Base-by-base conservation (phyloP, 2,113 vertebrate genomes). In the Leiothrix lutea region DNA sequence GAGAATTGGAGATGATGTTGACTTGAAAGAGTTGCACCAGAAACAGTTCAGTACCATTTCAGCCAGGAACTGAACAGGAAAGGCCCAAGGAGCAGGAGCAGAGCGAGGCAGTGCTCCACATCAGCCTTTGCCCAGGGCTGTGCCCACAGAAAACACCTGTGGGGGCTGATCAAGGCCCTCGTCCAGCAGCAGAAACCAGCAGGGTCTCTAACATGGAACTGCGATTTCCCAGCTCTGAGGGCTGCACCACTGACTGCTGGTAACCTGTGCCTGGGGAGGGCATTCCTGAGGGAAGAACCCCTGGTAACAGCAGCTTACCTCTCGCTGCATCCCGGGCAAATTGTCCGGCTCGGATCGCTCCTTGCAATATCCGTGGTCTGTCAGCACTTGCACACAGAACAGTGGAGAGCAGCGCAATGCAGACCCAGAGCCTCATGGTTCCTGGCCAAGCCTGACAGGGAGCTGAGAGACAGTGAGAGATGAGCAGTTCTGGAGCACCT, bases 281-380 rank as follows among this genome's bases (percentile, higher is more conserved):
- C 5, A 10, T 3, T 78, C 47, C 86, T 24, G 31, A 74, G 57
- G 40, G 23, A 84, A 40, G 20, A 21, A 42, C 1, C 18, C 2
- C 2, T 6, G 54, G 6, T 12, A 38, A 45, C 6, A 71, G 28
- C 78, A 85, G 18, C 79, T 97, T 80, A 97, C 95, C 92, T 95
- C 92, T 13, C 0, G 0, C 5, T 3, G 95, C 96, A 48, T 93
- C 96, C 95, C 10, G 1, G 38, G 2, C 35, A 62, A 96, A 95
- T 2, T 6, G 1, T 40, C 24, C 87, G 4, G 6, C 38, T 10
- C 1, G 0, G 4, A 0, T 0, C 3, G 69, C 0, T 16, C 10
- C 7, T 7, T 1, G 0, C 2, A 2, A 0, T 29, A 64, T 0
- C 3, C 2, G 3, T 24, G 51, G 8, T 17, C 14, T 5, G 8